Evolutionary conservation across 2,113 vertebrate genomes (phyloP).

Genomic region (Brevimyrus niger): DNA sequence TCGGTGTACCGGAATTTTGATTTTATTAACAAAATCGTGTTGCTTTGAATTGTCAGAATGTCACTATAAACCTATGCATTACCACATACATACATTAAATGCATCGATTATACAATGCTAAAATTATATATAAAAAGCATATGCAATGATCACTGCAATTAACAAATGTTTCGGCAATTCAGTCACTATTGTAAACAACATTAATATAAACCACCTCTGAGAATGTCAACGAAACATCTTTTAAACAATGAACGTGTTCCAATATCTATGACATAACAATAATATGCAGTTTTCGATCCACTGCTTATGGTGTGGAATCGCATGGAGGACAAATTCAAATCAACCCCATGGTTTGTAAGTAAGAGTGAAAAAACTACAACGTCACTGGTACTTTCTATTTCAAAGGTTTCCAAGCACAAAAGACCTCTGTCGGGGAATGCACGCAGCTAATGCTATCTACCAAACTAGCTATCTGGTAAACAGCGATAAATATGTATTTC

Average conservation of each 20-base stretch:
- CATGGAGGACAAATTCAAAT: neutral
- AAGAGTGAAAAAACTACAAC: neutral
- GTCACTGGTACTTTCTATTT: neutral
- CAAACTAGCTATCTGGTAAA: neutral
- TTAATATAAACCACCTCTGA: neutral
- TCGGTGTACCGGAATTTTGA: neutral
- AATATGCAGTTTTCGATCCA: neutral
- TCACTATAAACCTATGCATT: neutral
- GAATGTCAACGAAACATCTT: neutral
- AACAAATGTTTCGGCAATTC: neutral
- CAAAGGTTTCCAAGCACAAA: neutral
- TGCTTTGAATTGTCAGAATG: neutral
- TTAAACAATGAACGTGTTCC: neutral
- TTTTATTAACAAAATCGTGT: neutral
- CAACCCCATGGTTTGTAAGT: neutral
- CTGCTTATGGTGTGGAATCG: neutral
- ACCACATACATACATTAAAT: neutral
- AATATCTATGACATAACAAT: neutral
- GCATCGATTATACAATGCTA: neutral
- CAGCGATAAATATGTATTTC: neutral
- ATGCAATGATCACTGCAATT: neutral
- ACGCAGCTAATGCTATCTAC: neutral
- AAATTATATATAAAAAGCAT: neutral
- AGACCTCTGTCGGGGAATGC: neutral
- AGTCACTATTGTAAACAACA: neutral